Percentiles rank a stretch among this genome's conserved stretches.
Evolutionary conservation across 1,140 invertebrate genomes (phyloP).

Genomic region (Drosophila yakuba): DNA sequence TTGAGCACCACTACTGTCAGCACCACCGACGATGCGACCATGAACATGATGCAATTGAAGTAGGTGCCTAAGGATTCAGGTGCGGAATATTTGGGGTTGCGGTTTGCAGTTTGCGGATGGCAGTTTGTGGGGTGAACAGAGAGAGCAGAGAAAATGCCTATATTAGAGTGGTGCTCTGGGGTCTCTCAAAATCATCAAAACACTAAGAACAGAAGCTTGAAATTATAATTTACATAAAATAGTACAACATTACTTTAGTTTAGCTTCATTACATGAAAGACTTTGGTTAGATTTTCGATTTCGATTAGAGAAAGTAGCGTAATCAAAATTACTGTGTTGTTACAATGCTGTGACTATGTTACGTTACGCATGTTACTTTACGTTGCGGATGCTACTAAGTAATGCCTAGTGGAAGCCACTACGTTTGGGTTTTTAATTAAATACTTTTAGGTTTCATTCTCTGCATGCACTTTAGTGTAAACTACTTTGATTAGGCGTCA

Average conservation of each 20-base stretch:
- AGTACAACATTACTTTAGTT: conserved; percentile 71
- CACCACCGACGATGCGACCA: conserved; percentile 99
- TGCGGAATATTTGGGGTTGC: conserved; percentile 11
- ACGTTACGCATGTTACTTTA: conserved; percentile 11
- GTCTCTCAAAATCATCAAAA: conserved; percentile 43
- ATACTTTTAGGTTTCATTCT: conserved; percentile 30
- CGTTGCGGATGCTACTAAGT: conserved; percentile 21
- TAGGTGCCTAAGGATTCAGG: conserved; percentile 92
- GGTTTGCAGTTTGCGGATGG: neutral
- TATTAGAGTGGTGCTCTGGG: conserved; percentile 51
- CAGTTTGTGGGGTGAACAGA: conserved; percentile 27
- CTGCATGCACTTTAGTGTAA: conserved; percentile 37
- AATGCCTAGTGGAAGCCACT: conserved; percentile 40
- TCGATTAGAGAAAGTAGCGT: conserved; percentile 55
- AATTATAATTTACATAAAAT: conserved; percentile 66
- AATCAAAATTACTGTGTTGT: conserved; percentile 65
- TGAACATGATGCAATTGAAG: conserved; percentile 99
- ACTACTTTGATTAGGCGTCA: conserved; percentile 16
- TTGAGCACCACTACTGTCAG: conserved; percentile 99
- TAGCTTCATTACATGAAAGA: conserved; percentile 58
- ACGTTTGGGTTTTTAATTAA: conserved; percentile 28
- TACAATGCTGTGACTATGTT: conserved; percentile 49
- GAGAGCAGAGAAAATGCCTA: conserved; percentile 48
- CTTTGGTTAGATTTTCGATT: conserved; percentile 51
- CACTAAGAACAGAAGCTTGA: conserved; percentile 72